Percentiles rank a stretch among this genome's conserved stretches.
Evolutionary conservation across 2,888 invertebrate species (phyloP).

Genomic region (Eupithecia abbreviata): DNA sequence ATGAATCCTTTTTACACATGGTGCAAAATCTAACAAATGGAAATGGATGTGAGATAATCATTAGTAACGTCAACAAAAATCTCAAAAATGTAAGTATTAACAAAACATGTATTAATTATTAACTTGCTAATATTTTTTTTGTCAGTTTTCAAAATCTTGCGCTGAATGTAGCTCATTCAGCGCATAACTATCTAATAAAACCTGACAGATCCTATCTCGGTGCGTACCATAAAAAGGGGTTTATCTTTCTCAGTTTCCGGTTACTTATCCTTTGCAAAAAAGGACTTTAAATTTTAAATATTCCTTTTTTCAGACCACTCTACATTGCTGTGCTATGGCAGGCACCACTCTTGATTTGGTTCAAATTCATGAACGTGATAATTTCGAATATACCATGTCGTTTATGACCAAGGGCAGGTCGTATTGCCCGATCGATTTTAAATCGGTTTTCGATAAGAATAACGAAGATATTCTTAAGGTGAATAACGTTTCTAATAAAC

Average conservation of each 20-base stretch:
- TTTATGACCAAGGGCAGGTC: constrained; percentile 46
- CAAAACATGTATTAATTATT: neutral
- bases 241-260: neutral
- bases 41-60: constrained; percentile 57
- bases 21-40: constrained; percentile 55
- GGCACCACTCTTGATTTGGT: constrained; percentile 51
- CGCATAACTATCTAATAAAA: neutral
- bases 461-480: constrained; percentile 51
- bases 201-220: neutral
- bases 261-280: neutral
- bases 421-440: constrained; percentile 53
- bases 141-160: neutral
- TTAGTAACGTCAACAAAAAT: constrained; percentile 55
- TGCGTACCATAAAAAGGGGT: neutral
- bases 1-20: constrained; percentile 60
- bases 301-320: constrained; percentile 39
- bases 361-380: constrained; percentile 50
- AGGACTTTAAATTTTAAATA: neutral
- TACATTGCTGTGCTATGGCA: constrained; percentile 23
- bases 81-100: constrained; percentile 56
- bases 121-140: neutral
- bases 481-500: constrained; percentile 24
- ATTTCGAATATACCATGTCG: constrained; percentile 54
- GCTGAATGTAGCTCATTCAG: neutral
- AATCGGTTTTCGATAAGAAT: constrained; percentile 49